Evolutionary conservation across 1,140 invertebrate genomes (phyloP), one percentile per base, ranked within the genome.

Genomic region (Drusus annulatus): DNA sequence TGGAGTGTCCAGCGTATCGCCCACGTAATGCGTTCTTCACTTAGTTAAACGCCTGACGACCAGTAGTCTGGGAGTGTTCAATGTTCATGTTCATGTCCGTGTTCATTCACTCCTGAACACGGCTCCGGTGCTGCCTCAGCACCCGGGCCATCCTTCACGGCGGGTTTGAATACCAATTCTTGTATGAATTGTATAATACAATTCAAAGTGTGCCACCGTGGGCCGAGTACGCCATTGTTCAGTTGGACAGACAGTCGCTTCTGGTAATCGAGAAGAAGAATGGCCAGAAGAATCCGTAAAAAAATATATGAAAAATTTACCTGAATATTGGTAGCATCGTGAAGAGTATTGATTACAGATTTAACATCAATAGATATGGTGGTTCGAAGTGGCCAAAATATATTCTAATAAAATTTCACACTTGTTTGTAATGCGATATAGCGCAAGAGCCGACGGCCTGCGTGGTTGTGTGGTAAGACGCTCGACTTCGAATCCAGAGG

Each of bases 11-110:
- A 54, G 68, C 51, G 68, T 71, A 17, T 50, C 68, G 45, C 71
- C 71, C 71, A 75, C 71, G 71, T 75, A 75, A 58, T 75, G 25
- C 54, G 71, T 19, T 75, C 71, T 19, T 75, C 71, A 75, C 71
- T 45, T 17, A 36, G 71, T 75, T 68, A 75, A 25, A 74, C 13
- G 52, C 17, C 52, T 74, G 71, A 58, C 54, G 71, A 75, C 71
- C 52, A 25, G 71, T 75, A 75, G 71, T 75, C 52, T 28, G 71
- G 71, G 5, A 31, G 71, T 19, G 13, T 19, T 21, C 21, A 31
- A 28, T 16, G 15, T 21, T 23, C 58, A 45, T 45, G 36, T 45
- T 45, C 36, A 45, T 45, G 36, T 45, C 13, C 36, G 13, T 45
- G 56, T 23, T 60, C 63, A 45, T 68, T 45, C 63, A 68, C 19